phyloP scores from a whole-genome alignment of 1,140 invertebrate species.

The Rhopalosiphum maidis region DNA sequence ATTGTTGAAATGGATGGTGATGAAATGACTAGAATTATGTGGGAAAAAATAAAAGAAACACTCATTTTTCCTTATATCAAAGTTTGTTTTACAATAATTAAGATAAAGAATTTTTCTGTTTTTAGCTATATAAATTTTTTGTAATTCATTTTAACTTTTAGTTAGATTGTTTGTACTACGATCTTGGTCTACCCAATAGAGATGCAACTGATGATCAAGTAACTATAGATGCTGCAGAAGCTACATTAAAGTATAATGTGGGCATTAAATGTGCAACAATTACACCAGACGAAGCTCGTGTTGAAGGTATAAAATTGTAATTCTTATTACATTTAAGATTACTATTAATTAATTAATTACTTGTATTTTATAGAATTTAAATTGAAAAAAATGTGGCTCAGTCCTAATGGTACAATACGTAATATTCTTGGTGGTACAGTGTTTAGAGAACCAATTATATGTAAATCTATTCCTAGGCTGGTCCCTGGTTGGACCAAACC shows the following conservation, averaged over 20 bases:
- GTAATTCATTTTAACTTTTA: constrained; percentile 60
- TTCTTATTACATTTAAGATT: neutral
- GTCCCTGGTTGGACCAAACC: constrained; percentile 87
- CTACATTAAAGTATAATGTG: constrained; percentile 88
- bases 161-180: constrained; percentile 82
- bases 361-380: constrained; percentile 78
- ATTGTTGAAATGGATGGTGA: constrained; percentile 93
- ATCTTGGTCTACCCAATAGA: constrained; percentile 82
- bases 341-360: neutral
- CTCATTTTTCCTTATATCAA: constrained; percentile 89
- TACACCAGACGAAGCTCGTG: constrained; percentile 87
- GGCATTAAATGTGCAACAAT: constrained; percentile 93
- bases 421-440: constrained; percentile 91
- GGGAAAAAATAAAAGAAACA: constrained; percentile 88
- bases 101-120: neutral
- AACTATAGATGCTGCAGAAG: constrained; percentile 85
- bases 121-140: constrained; percentile 12
- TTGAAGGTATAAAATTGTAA: constrained; percentile 72
- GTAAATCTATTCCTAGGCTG: constrained; percentile 84
- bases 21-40: constrained; percentile 90
- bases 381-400: constrained; percentile 91
- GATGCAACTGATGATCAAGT: constrained; percentile 88
- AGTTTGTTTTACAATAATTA: constrained; percentile 63
- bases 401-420: constrained; percentile 89
- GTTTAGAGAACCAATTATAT: constrained; percentile 89